A percentile compares a stretch with the other conserved stretches of the same genome.
Conservation (phyloP, 2,888 invertebrate genomes). For the Scaptomyza tumidula region DNA sequence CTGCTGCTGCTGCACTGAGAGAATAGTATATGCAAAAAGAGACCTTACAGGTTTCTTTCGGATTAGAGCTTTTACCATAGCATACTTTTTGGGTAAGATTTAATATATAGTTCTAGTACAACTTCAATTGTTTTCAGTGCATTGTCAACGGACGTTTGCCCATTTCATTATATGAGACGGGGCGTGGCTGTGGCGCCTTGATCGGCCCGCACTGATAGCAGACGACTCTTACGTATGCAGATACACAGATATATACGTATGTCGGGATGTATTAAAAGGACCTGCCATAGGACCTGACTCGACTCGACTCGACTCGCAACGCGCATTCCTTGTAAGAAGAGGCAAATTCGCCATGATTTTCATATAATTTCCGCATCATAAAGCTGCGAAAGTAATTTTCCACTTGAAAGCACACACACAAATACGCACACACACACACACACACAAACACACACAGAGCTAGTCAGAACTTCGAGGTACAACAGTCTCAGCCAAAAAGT, state of each 20-base stretch:
- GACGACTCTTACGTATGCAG: constrained; percentile 40
- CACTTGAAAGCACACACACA: constrained; percentile 81
- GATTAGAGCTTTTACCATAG: neutral
- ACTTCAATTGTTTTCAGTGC: neutral
- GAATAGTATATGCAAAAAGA: neutral
- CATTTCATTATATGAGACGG: constrained; percentile 74
- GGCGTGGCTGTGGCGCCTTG: constrained; percentile 72
- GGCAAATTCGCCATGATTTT: constrained; percentile 83
- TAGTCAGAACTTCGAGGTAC: neutral
- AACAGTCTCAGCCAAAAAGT: constrained; percentile 38
- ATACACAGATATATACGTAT: constrained; percentile 16
- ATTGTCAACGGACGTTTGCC: constrained; percentile 63
- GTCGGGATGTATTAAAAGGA: constrained; percentile 33
- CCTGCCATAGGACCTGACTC: constrained; percentile 11
- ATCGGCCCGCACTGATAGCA: constrained; percentile 69
- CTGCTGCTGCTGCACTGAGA: neutral
- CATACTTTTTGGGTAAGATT: neutral
- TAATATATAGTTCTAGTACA: too few relatives aligned
- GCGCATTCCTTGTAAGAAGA: constrained; percentile 76
- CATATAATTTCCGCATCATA: constrained; percentile 84
- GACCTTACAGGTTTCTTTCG: neutral
- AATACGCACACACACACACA: constrained; percentile 21
- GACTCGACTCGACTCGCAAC: constrained; percentile 12
- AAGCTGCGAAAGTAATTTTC: constrained; percentile 84
- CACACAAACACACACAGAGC: constrained; percentile 17